phyloP scores from a whole-genome alignment of 37 sponge, comb jelly and placozoan species.

The Eunapius fragilis region DNA sequence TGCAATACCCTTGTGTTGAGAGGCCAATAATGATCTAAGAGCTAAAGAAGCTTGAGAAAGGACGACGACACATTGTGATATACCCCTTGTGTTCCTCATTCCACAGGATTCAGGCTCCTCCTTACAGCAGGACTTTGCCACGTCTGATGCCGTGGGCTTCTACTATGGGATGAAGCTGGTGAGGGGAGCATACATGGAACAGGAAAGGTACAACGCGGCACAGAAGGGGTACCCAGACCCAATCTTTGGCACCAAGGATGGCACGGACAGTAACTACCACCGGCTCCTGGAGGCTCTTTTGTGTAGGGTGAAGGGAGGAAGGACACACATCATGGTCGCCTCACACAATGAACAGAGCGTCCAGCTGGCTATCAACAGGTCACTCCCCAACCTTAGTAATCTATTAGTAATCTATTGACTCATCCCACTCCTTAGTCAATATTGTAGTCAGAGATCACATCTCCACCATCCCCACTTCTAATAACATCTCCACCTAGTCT shows the following conservation, averaged over 20 bases:
- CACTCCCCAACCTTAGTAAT: too few relatives aligned
- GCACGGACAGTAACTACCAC: slow-evolving; percentile 61
- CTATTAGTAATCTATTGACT: too few relatives aligned
- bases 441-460: too few relatives aligned
- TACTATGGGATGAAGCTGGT: slow-evolving; percentile 71
- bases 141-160: slow-evolving; percentile 42
- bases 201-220: slow-evolving; percentile 54
- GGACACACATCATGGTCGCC: slow-evolving; percentile 39
- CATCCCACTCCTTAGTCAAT: too few relatives aligned
- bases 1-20: too few relatives aligned
- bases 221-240: slow-evolving; percentile 39
- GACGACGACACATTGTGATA: too few relatives aligned
- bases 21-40: too few relatives aligned
- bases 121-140: slow-evolving; percentile 7
- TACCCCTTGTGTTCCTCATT: too few relatives aligned
- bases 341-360: slow-evolving; percentile 67
- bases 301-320: slow-evolving; percentile 18
- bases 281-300: slow-evolving; percentile 21
- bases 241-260: slow-evolving; percentile 47
- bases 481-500: too few relatives aligned
- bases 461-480: too few relatives aligned
- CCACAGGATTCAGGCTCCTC: too few relatives aligned
- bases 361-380: slow-evolving; percentile 28
- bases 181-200: slow-evolving; percentile 80
- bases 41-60: too few relatives aligned